Conservation (phyloP, 1,140 invertebrate species). For the Adoxophyes honmai region DNA sequence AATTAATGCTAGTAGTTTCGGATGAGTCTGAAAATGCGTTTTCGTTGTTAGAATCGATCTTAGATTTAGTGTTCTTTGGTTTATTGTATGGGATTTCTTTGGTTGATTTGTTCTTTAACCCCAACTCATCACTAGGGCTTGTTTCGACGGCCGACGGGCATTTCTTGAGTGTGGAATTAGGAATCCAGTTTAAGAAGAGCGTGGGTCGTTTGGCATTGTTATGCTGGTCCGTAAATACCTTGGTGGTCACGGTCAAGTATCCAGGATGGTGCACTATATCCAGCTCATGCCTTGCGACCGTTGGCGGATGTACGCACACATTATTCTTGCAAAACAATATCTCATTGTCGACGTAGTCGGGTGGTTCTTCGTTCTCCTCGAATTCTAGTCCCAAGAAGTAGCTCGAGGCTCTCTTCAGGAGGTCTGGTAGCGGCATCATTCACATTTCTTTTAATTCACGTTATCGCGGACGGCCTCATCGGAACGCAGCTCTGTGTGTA, state of each 20-base stretch:
- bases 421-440: constrained; percentile 85
- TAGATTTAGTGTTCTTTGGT: constrained; percentile 18
- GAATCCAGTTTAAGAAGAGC: constrained; percentile 94
- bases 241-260: constrained; percentile 92
- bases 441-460: constrained; percentile 56
- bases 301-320: constrained; percentile 96
- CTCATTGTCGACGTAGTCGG: constrained; percentile 87
- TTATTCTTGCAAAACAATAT: constrained; percentile 94
- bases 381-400: constrained; percentile 84
- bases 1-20: constrained; percentile 72
- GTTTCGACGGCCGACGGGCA: constrained; percentile 89
- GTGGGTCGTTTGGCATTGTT: constrained; percentile 86
- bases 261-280: constrained; percentile 94
- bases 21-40: constrained; percentile 73
- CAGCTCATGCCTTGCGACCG: constrained; percentile 85
- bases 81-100: constrained; percentile 25
- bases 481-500: constrained; percentile 46
- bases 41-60: constrained; percentile 49
- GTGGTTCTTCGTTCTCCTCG: constrained; percentile 78
- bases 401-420: constrained; percentile 86
- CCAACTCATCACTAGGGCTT: constrained; percentile 58
- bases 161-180: constrained; percentile 91
- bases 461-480: constrained; percentile 56
- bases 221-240: constrained; percentile 84
- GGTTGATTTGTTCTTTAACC: constrained; percentile 33